Evolutionary conservation across 2,888 invertebrate genomes (phyloP).

Genomic region (Cylloceria caligata): DNA sequence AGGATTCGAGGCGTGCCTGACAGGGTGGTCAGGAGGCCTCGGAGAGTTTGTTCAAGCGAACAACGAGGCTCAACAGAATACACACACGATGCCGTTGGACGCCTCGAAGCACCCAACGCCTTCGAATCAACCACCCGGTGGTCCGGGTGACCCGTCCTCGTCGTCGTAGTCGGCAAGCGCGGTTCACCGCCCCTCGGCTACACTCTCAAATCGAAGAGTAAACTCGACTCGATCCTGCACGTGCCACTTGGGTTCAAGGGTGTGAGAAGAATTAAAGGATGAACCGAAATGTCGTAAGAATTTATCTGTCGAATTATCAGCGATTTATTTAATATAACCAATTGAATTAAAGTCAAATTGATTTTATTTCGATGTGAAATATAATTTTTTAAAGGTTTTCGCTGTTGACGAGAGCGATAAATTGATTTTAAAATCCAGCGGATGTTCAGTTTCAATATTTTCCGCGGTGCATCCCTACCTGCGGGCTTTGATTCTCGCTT

Average conservation of each 20-base stretch:
- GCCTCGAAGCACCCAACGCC: constrained; percentile 45
- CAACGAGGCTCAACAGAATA: constrained; percentile 73
- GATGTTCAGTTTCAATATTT: constrained; percentile 31
- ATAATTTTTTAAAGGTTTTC: too few species aligned
- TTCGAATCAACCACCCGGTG: constrained; percentile 49
- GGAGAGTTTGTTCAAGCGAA: constrained; percentile 76
- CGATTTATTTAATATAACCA: constrained; percentile 3
- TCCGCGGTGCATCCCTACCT: background rate
- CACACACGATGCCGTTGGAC: constrained; percentile 65
- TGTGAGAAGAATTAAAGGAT: constrained; percentile 19
- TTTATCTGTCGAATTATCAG: constrained; percentile 44
- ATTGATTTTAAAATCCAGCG: constrained; percentile 7
- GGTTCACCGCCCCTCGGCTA: constrained; percentile 68
- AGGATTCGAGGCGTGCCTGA: constrained; percentile 37
- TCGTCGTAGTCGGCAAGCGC: constrained; percentile 58
- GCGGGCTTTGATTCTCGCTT: background rate
- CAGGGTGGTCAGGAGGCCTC: constrained; percentile 76
- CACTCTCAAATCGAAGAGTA: constrained; percentile 67
- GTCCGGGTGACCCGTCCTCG: constrained; percentile 48
- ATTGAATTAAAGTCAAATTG: background rate
- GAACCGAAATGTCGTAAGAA: constrained; percentile 49
- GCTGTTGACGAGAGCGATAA: background rate
- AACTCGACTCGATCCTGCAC: constrained; percentile 55
- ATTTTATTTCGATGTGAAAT: background rate
- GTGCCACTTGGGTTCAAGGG: background rate